A percentile compares a stretch with the other conserved stretches of the same genome.
Evolutionary conservation across 2,888 invertebrate species (phyloP).

Genomic region (Nephrotoma appendiculata): DNA sequence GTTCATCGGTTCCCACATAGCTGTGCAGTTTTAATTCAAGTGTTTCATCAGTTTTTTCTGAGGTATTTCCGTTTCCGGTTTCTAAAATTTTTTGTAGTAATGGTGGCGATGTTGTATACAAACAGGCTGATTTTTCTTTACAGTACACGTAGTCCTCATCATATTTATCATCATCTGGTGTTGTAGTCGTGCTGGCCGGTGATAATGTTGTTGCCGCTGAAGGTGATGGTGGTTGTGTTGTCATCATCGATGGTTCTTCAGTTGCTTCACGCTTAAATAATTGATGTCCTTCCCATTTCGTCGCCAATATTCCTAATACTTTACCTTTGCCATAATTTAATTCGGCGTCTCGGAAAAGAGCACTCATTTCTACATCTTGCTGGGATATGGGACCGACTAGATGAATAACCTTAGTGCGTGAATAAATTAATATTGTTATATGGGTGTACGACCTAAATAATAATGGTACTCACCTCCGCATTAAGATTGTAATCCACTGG

Average conservation of each 20-base stretch:
- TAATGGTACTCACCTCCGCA: slow-evolving; percentile 34
- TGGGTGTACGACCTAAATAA: background rate
- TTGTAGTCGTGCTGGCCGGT: background rate
- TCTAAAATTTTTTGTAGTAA: slow-evolving; percentile 21
- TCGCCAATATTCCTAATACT: slow-evolving; percentile 42
- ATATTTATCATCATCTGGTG: background rate
- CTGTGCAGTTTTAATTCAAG: slow-evolving; percentile 26
- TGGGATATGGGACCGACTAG: slow-evolving; percentile 43
- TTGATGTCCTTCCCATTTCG: slow-evolving; percentile 26
- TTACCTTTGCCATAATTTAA: slow-evolving; percentile 41
- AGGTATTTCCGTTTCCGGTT: background rate
- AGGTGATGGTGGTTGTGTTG: slow-evolving; percentile 23
- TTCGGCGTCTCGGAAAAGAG: slow-evolving; percentile 40
- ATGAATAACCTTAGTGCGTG: slow-evolving; percentile 35
- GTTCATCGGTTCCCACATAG: slow-evolving; percentile 20
- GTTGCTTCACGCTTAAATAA: slow-evolving; percentile 23
- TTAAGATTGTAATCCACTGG: slow-evolving; percentile 45
- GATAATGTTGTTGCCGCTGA: slow-evolving; percentile 21
- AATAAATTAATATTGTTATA: background rate
- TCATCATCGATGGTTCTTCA: background rate
- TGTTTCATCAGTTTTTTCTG: background rate
- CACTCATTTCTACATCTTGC: slow-evolving; percentile 42
- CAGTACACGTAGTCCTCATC: background rate
- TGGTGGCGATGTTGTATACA: slow-evolving; percentile 39
- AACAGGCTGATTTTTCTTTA: slow-evolving; percentile 33